These are phyloP conservation scores for Drosophila mimica DNA, from an alignment of 2,888 invertebrate genomes.

Conservation along the genomic window DNA sequence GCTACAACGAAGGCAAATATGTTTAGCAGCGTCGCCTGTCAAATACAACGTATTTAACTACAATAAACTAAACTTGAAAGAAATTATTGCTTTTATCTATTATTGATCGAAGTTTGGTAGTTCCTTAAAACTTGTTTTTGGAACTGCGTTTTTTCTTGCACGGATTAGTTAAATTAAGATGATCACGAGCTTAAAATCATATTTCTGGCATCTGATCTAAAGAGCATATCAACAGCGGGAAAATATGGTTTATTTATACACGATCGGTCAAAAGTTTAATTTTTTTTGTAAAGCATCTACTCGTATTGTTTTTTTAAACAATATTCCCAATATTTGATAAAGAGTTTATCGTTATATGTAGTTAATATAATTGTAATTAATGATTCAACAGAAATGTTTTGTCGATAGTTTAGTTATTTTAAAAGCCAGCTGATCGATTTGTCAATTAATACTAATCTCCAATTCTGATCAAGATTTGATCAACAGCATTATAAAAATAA, in stretches of 20 bases:
- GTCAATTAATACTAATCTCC: background rate
- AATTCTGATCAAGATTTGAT: background rate
- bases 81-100: background rate
- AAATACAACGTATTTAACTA: slow-evolving; percentile 83
- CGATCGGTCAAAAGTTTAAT: background rate
- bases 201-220: background rate
- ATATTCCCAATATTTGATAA: no score
- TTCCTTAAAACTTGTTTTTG: background rate
- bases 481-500: background rate
- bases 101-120: background rate
- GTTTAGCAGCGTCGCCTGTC: slow-evolving; percentile 85
- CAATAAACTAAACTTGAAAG: slow-evolving; percentile 19
- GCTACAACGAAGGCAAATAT: slow-evolving; percentile 79
- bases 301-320: no score
- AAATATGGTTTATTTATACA: background rate
- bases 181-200: background rate
- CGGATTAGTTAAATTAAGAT: background rate
- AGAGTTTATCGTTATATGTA: no score
- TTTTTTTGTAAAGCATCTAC: no score
- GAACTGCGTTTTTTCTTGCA: background rate
- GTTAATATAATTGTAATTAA: no score
- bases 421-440: no score
- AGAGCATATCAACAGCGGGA: background rate
- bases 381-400: no score
- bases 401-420: no score